A percentile compares a stretch with the other conserved stretches of the same genome.
Conservation (phyloP, 2,888 invertebrate species). For the Drosophila atripex region DNA sequence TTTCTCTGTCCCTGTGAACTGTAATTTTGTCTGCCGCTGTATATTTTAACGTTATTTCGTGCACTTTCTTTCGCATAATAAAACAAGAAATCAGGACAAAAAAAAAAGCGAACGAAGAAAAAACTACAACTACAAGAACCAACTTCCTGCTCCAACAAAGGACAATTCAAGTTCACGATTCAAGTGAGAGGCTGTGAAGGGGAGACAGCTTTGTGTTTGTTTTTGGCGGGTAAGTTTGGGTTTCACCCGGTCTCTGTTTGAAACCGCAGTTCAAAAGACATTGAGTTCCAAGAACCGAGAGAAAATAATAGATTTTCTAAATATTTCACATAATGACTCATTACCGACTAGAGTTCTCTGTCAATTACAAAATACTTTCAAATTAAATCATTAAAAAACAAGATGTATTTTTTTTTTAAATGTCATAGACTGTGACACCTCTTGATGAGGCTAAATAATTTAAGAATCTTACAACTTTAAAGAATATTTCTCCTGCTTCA, state of each 20-base stretch:
- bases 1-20: slow-evolving; percentile 42
- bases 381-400: too few relatives aligned
- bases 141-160: slow-evolving; percentile 40
- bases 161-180: slow-evolving; percentile 69
- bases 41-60: slow-evolving; percentile 63
- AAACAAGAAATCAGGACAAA: slow-evolving; percentile 2
- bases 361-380: too few relatives aligned
- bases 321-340: too few relatives aligned
- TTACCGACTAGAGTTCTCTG: too few relatives aligned
- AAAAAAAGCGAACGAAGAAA: slow-evolving; percentile 13
- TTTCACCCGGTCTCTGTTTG: slow-evolving; percentile 23
- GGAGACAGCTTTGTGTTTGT: slow-evolving; percentile 30
- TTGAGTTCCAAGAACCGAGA: neutral
- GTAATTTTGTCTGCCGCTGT: slow-evolving; percentile 59
- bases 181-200: slow-evolving; percentile 54
- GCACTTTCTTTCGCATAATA: slow-evolving; percentile 53
- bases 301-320: too few relatives aligned
- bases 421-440: too few relatives aligned
- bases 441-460: too few relatives aligned
- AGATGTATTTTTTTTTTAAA: too few relatives aligned
- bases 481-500: too few relatives aligned
- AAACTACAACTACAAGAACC: slow-evolving; percentile 5
- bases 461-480: too few relatives aligned
- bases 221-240: slow-evolving; percentile 55
- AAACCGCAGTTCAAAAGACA: slow-evolving; percentile 14